Conservation (phyloP, 1,140 invertebrate genomes). For the Trinorchestia longiramus region DNA sequence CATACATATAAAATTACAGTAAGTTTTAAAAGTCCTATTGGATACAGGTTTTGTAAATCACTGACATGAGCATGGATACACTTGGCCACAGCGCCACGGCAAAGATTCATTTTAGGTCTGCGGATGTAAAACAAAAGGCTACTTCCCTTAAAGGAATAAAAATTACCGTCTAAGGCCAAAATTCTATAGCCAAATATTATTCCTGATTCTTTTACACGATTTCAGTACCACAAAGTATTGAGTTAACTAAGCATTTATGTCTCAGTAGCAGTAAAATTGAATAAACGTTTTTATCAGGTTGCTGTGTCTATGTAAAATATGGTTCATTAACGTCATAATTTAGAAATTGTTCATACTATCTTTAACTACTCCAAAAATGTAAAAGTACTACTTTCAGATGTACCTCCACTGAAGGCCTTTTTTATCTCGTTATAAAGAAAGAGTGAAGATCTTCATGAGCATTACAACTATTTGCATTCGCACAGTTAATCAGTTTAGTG, state of each 20-base stretch:
- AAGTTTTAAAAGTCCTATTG: constrained; percentile 53
- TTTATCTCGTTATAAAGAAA: background rate
- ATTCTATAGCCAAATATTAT: background rate
- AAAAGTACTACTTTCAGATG: no score
- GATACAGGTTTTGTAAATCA: constrained; percentile 49
- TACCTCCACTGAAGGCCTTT: no score
- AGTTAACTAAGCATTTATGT: background rate
- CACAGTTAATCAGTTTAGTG: background rate
- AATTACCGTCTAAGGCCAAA: background rate
- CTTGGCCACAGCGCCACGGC: constrained; percentile 40
- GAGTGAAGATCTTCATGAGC: background rate
- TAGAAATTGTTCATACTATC: background rate
- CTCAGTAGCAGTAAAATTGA: background rate
- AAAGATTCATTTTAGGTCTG: background rate
- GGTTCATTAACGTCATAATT: background rate
- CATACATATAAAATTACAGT: constrained; percentile 55
- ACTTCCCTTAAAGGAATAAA: background rate
- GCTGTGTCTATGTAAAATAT: background rate
- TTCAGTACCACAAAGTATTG: background rate
- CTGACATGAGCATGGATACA: constrained; percentile 55
- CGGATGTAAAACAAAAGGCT: background rate
- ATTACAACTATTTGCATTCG: background rate
- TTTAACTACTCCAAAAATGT: no score
- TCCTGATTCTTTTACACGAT: background rate
- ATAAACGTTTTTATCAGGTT: background rate